Base-by-base conservation (phyloP, 1,140 invertebrate species). In the Procambarus clarkii region DNA sequence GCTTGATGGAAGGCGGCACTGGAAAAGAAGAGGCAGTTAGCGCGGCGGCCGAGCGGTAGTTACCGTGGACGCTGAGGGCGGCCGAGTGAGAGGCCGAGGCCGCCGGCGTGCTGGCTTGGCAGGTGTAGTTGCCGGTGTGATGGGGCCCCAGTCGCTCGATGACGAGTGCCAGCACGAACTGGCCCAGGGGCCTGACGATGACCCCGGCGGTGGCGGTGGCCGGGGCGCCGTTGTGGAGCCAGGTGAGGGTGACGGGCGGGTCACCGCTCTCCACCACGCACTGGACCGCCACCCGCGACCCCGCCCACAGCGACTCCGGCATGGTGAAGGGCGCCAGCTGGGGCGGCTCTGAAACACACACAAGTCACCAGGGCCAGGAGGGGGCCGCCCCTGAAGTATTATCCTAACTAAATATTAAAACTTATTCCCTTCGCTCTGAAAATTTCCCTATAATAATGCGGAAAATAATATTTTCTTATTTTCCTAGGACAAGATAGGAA, bases 201-300 rank as follows among this genome's bases (percentile, higher is more conserved):
- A 95, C 95, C 50, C 96, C 95, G 93, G 95, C 94, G 18, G 88
- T 88, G 88, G 95, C 94, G 94, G 94, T 94, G 79, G 94, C 94
- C 71, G 97, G 96, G 3, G 96, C 95, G 60, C 97, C 97, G 94
- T 98, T 97, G 93, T 96, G 95, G 11, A 94, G 93, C 97, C 97
- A 97, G 69, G 94, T 95, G 94, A 99, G 98, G 89, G 96, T 97
- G 91, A 99, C 97, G 24, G 98, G 98, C 92, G 98, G 96, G 95
- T 99, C 98, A 18, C 98, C 98, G 95, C 98, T 97, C 94, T 98
- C 96, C 93, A 98, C 96, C 93, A 98, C 97, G 95, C 98, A 99
- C 91, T 98, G 97, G 92, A 99, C 97, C 9, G 94, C 94, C 13
- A 95, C 94, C 76, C 95, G 93, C 76, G 92, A 91, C 1, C 92